Percentiles rank a stretch among this genome's conserved stretches.
phyloP scores from a whole-genome alignment of 2,113 vertebrate genomes.

The Calyptommatus sinebrachiatus region DNA sequence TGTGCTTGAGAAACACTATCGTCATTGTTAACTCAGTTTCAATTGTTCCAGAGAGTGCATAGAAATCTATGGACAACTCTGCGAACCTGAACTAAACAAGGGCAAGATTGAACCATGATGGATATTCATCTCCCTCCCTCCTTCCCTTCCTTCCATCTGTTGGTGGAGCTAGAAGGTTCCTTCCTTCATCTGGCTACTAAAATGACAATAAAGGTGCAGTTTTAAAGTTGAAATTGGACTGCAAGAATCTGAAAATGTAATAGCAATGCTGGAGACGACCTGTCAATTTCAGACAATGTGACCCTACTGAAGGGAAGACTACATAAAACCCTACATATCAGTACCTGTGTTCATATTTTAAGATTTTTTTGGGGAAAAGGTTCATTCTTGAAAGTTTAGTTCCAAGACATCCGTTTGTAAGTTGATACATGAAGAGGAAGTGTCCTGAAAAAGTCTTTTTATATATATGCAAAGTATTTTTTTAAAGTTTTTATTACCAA shows the following conservation, averaged over 20 bases:
- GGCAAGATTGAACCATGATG: conserved; percentile 32
- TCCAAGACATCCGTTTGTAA: background rate
- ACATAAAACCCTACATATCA: background rate
- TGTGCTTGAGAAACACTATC: no score
- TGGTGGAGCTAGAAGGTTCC: background rate
- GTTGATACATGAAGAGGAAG: no score
- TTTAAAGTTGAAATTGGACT: conserved; percentile 5
- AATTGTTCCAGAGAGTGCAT: conserved; percentile 71
- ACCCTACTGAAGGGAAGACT: conserved; percentile 1
- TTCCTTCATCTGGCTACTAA: background rate
- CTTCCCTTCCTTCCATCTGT: background rate
- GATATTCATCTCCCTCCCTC: no score
- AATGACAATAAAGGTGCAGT: background rate
- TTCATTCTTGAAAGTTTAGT: no score
- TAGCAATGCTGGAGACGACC: conserved; percentile 29
- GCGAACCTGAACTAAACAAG: conserved; percentile 64
- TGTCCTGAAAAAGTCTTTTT: conserved; percentile 39
- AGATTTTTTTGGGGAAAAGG: no score
- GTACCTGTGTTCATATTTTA: no score
- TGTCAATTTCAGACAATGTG: background rate
- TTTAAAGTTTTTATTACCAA: no score
- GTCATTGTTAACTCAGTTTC: conserved; percentile 25
- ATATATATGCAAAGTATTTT: conserved; percentile 26
- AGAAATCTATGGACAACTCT: conserved; percentile 71
- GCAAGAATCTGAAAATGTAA: conserved; percentile 16